Evolutionary conservation across 1,140 invertebrate genomes (phyloP).

Genomic region (Archivesica marissinica): DNA sequence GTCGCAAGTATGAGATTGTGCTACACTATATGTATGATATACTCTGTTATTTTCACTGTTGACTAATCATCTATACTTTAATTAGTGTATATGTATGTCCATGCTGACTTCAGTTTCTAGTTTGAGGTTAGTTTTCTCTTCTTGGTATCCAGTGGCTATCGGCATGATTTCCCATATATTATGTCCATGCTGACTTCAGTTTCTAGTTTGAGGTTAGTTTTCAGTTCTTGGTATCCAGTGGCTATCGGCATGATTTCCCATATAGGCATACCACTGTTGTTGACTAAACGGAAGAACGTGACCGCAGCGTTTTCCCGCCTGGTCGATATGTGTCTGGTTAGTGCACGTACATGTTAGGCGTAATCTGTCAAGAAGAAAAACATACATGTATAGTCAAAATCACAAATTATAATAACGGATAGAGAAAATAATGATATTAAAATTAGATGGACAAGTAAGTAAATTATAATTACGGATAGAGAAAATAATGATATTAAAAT

Average conservation of each 20-base stretch:
- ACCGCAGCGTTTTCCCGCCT: conserved; percentile 73
- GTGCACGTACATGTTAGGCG: conserved; percentile 81
- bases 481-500: no score
- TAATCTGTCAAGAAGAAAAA: conserved; percentile 70
- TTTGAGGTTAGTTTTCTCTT: neutral
- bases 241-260: conserved; percentile 83
- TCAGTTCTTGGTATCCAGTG: conserved; percentile 75
- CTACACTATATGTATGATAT: no score
- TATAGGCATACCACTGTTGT: conserved; percentile 84
- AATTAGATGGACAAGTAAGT: no score
- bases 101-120: neutral
- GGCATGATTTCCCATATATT: conserved; percentile 84
- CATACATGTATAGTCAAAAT: neutral
- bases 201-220: neutral
- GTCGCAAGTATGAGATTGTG: no score
- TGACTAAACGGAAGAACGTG: conserved; percentile 81
- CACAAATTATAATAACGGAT: no score
- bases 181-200: no score
- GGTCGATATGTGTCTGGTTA: conserved; percentile 62
- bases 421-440: no score
- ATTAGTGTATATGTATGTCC: no score
- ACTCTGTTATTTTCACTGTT: no score
- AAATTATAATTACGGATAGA: no score
- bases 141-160: conserved; percentile 80
- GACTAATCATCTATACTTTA: no score